Evolutionary conservation across 2,797 vertebrate species (phyloP), one percentile per base, ranked within the genome.

Genomic region (Myripristis jacobus): DNA sequence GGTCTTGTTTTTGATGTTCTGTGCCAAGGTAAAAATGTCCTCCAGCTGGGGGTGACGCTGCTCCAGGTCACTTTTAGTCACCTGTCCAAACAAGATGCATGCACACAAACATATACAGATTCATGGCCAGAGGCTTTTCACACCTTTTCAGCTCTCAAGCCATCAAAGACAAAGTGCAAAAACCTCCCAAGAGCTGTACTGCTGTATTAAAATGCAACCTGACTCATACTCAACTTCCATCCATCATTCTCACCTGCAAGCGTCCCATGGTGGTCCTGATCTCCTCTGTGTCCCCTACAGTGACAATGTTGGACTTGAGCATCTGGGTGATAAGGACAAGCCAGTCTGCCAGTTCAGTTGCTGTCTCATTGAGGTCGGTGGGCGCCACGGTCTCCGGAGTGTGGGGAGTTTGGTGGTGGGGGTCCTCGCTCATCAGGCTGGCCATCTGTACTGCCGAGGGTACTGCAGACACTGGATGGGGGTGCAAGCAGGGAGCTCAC

Each of bases 221-320:
- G 8, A 31, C 29, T 4, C 29, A 31, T 31, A 31, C 21, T 5
- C 4, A 11, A 34, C 34, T 36, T 10, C 34, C 34, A 11, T 36
- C 19, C 27, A 12, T 13, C 8, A 57, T 19, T 16, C 80, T 83
- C 93, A 99, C 98, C 95, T 97, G 96, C 90, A 99, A 96, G 59
- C 94, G 95, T 70, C 95, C 88, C 81, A 98, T 95, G 1, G 96
- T 97, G 84, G 94, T 94, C 90, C 93, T 95, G 92, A 99, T 98
- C 90, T 99, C 98, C 6, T 96, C 95, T 0, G 92, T 89, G 81
- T 97, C 96, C n/a, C 97, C 98, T 36, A 99, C 96, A 0, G 97
- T 98, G 80, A 98, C 97, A n/a, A 99, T 97, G 86, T 96, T 99
- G 59, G 97, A 99, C 92, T 96, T 98, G 8, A 99, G 95, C 97